A percentile compares a stretch with the other conserved stretches of the same genome.
phyloP scores from a whole-genome alignment of 2,113 vertebrate species.

The Micromys minutus region DNA sequence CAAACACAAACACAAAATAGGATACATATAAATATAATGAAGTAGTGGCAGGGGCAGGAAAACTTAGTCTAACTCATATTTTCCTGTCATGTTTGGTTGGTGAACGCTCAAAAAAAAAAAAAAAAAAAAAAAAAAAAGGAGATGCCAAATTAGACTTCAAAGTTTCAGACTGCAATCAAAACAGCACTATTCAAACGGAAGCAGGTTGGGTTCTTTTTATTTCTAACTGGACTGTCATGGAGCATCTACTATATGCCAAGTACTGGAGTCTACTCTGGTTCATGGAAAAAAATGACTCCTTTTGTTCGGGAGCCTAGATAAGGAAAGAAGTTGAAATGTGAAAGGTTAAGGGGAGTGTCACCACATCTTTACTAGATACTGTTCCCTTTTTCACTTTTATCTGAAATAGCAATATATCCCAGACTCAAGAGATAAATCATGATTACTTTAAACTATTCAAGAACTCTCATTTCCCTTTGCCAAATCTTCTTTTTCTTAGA shows the following conservation, averaged over 20 bases:
- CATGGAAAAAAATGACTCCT: constrained; percentile 1
- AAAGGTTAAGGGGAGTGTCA: not conserved
- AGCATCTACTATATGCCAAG: not conserved
- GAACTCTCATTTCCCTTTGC: not conserved
- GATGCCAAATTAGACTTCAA: constrained; percentile 65
- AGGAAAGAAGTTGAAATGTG: not conserved
- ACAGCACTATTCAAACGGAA: constrained; percentile 73
- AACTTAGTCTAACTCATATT: constrained; percentile 71
- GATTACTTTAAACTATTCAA: not conserved
- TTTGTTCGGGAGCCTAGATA: not conserved
- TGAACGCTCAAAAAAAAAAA: constrained; percentile 57
- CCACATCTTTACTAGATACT: not conserved
- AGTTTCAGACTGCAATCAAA: constrained; percentile 65
- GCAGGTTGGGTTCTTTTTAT: constrained; percentile 48
- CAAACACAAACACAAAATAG: not conserved
- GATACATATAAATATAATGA: constrained; percentile 66
- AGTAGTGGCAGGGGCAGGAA: constrained; percentile 78
- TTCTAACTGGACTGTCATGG: not conserved
- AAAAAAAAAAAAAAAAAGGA: constrained; percentile 58
- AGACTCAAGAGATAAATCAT: not conserved
- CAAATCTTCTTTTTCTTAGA: constrained; percentile 29
- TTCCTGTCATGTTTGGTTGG: constrained; percentile 59
- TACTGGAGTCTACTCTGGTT: not conserved
- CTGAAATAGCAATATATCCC: not conserved
- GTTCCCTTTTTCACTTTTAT: not conserved